Evolutionary conservation across 2,888 invertebrate genomes (phyloP).

Genomic region (Hydropsyche betteni): DNA sequence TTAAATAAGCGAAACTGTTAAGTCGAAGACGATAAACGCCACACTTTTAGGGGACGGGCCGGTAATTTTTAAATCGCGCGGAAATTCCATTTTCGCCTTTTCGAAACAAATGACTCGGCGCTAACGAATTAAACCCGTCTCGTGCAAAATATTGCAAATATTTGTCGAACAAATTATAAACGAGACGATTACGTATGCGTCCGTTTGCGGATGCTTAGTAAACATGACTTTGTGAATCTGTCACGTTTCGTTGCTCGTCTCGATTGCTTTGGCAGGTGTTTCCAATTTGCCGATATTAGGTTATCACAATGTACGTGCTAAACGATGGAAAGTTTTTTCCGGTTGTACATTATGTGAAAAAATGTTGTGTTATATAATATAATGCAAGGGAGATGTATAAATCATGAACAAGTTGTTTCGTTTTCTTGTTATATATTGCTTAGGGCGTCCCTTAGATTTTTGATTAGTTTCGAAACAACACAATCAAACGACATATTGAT

Average conservation of each 20-base stretch:
- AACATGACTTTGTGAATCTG: no score
- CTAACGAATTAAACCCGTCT: constrained; percentile 3
- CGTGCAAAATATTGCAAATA: not conserved
- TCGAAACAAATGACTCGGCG: constrained; percentile 36
- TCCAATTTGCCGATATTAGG: no score
- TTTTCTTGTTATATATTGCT: not conserved
- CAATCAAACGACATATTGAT: constrained; percentile 49
- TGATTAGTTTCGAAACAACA: constrained; percentile 49
- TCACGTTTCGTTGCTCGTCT: no score
- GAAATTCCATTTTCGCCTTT: constrained; percentile 46
- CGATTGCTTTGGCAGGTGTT: no score
- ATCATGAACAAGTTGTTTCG: not conserved
- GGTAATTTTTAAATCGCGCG: constrained; percentile 48
- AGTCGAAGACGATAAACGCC: constrained; percentile 1
- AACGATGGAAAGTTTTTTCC: no score
- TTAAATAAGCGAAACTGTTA: not conserved
- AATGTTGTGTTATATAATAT: no score
- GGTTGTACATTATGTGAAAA: no score
- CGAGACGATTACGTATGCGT: not conserved
- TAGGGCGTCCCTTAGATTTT: constrained; percentile 35
- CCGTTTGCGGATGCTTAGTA: no score
- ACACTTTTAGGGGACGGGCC: constrained; percentile 17
- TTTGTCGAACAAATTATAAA: not conserved
- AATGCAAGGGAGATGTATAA: not conserved
- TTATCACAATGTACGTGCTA: no score